Conservation (phyloP, 2,888 invertebrate genomes). For the Thereva nobilitata region DNA sequence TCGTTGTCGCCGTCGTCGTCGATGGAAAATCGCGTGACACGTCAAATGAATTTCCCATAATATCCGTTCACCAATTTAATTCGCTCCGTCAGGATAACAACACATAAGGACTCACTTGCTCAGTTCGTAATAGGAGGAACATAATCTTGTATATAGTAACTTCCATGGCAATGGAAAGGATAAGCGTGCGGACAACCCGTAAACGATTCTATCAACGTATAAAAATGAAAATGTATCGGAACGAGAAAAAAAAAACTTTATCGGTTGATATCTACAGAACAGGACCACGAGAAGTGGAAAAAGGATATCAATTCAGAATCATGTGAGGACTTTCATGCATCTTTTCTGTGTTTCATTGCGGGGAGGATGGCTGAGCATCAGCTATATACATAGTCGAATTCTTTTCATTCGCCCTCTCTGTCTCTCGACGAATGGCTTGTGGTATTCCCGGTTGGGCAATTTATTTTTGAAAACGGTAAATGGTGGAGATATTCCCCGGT, state of each 20-base stretch:
- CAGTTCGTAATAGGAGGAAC: too few relatives aligned
- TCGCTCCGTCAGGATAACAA: constrained; percentile 26
- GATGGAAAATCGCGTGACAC: constrained; percentile 39
- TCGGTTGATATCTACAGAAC: constrained; percentile 11
- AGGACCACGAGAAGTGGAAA: not conserved
- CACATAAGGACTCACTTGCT: constrained; percentile 10
- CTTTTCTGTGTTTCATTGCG: constrained; percentile 15
- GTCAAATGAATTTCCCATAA: constrained; percentile 40
- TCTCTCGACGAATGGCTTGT: constrained; percentile 26
- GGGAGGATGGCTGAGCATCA: constrained; percentile 3
- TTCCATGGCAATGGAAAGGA: constrained; percentile 13
- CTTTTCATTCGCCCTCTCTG: constrained; percentile 16
- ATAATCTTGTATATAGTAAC: not conserved
- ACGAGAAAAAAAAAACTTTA: constrained; percentile 11
- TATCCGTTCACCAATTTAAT: constrained; percentile 40
- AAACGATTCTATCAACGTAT: constrained; percentile 22
- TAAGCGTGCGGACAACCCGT: constrained; percentile 16
- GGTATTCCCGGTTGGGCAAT: constrained; percentile 35
- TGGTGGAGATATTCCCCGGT: constrained; percentile 22
- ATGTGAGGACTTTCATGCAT: constrained; percentile 14
- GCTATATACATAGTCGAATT: constrained; percentile 2
- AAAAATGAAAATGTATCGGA: constrained; percentile 17
- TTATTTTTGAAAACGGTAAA: constrained; percentile 37
- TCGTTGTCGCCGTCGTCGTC: not conserved
- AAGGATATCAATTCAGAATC: constrained; percentile 15